Evolutionary conservation across 35 echinoderm and acorn worm species (phyloP).

Genomic region (Ptychodera flava): DNA sequence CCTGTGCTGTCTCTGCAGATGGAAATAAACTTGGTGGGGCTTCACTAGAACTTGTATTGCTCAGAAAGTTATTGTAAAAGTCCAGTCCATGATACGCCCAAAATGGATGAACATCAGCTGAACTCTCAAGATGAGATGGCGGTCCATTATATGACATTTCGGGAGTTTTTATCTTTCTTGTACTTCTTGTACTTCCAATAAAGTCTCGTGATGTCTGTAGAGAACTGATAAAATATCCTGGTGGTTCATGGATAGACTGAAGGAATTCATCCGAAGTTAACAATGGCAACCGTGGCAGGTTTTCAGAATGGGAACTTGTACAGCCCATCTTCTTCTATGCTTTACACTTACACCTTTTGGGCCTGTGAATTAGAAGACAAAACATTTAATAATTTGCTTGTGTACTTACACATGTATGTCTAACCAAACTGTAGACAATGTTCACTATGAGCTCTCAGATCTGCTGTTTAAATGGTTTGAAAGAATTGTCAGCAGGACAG

Average conservation of each 20-base stretch:
- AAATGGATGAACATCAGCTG: slow-evolving; percentile 86
- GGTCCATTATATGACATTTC: slow-evolving; percentile 96
- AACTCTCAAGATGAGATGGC: slow-evolving; percentile 82
- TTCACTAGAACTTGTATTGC: not conserved
- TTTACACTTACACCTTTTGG: no score
- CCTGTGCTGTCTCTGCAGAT: slow-evolving; percentile 53
- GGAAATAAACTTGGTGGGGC: slow-evolving; percentile 60
- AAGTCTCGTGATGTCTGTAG: slow-evolving; percentile 59
- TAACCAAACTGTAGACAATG: no score
- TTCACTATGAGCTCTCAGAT: no score
- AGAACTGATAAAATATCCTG: slow-evolving; percentile 72
- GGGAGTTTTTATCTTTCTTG: not conserved
- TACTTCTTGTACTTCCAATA: slow-evolving; percentile 19
- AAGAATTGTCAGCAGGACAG: no score
- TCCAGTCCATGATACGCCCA: slow-evolving; percentile 55
- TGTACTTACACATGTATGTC: no score
- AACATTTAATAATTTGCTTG: no score
- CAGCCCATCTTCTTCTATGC: slow-evolving; percentile 90
- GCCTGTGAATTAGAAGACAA: no score
- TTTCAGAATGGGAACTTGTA: slow-evolving; percentile 67
- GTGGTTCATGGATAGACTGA: slow-evolving; percentile 41
- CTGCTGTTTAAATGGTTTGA: no score
- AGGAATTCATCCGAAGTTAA: slow-evolving; percentile 42
- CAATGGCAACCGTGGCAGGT: slow-evolving; percentile 58
- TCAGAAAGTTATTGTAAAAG: not conserved